phyloP scores from a whole-genome alignment of 2,888 invertebrate genomes.

The Protophormia terraenovae region DNA sequence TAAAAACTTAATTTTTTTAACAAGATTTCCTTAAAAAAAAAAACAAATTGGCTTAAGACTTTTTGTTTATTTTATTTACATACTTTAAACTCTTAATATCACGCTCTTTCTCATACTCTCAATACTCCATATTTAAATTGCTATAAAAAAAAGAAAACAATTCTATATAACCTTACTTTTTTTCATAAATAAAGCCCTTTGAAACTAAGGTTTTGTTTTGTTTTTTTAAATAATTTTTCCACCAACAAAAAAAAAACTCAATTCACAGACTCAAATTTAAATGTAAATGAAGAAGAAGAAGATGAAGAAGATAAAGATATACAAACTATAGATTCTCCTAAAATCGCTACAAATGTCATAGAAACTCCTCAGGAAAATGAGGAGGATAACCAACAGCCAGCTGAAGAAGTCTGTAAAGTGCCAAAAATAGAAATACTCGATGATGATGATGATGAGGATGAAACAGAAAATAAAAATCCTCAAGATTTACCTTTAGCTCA shows the following conservation, averaged over 20 bases:
- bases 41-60: slow-evolving; percentile 13
- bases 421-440: slow-evolving; percentile 71
- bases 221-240: slow-evolving; percentile 46
- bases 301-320: not conserved
- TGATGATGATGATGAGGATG: slow-evolving; percentile 66
- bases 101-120: slow-evolving; percentile 27
- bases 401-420: slow-evolving; percentile 64
- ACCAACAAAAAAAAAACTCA: slow-evolving; percentile 27
- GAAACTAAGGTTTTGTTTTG: slow-evolving; percentile 59
- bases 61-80: not conserved
- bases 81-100: not conserved
- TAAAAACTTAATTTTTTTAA: slow-evolving; percentile 34
- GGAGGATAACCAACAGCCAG: not conserved
- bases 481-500: too few relatives aligned
- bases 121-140: slow-evolving; percentile 19
- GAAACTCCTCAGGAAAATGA: slow-evolving; percentile 14
- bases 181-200: too few relatives aligned
- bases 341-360: slow-evolving; percentile 17
- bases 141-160: slow-evolving; percentile 37
- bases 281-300: slow-evolving; percentile 15
- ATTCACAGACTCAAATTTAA: slow-evolving; percentile 53
- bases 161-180: too few relatives aligned
- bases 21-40: slow-evolving; percentile 44
- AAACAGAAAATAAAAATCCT: not conserved
- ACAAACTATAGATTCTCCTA: slow-evolving; percentile 51